phyloP scores from a whole-genome alignment of 2,888 invertebrate genomes.

The Schrankia costaestrigalis region DNA sequence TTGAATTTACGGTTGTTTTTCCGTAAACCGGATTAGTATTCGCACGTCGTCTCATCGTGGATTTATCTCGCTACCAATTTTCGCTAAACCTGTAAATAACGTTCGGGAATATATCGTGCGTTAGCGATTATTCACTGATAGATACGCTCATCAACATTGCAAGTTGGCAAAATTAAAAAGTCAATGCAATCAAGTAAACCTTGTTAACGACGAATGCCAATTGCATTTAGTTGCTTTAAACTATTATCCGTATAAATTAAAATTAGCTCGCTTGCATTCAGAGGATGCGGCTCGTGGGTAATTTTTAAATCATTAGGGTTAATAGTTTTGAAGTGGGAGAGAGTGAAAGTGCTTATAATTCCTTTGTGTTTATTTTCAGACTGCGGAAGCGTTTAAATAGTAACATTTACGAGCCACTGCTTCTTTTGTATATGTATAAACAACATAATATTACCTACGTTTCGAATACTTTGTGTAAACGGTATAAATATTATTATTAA shows the following conservation, averaged over 20 bases:
- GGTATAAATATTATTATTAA: too few species aligned
- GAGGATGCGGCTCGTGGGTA: conserved; percentile 22
- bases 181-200: conserved; percentile 17
- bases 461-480: too few species aligned
- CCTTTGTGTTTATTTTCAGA: conserved; percentile 43
- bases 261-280: conserved; percentile 7
- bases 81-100: too few species aligned
- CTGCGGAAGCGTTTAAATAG: conserved; percentile 40
- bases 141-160: conserved; percentile 29
- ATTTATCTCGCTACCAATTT: conserved; percentile 1
- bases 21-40: conserved; percentile 5
- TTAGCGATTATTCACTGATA: too few species aligned
- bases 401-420: conserved; percentile 30
- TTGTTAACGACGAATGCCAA: conserved; percentile 23
- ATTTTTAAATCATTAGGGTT: conserved; percentile 12
- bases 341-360: conserved; percentile 43
- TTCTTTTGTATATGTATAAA: conserved; percentile 6
- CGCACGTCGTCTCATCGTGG: not conserved
- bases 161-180: conserved; percentile 21
- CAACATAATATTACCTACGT: too few species aligned
- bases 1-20: conserved; percentile 4
- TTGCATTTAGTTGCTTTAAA: conserved; percentile 28
- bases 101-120: too few species aligned
- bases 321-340: conserved; percentile 32
- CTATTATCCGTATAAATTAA: conserved; percentile 3